phyloP scores from a whole-genome alignment of 2,797 vertebrate species.

The Sebastes nivosus region DNA sequence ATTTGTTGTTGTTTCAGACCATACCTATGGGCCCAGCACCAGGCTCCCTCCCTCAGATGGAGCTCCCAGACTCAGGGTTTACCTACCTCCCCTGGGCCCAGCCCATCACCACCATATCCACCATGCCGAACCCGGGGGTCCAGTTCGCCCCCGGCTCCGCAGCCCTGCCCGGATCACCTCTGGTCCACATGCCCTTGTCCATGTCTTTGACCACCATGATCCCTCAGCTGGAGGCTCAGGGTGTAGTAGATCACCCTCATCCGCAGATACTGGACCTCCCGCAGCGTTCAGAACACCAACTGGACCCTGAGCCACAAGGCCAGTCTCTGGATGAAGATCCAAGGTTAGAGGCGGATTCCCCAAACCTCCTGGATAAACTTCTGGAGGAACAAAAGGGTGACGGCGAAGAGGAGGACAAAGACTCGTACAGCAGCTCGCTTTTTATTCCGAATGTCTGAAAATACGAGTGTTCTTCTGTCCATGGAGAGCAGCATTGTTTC shows the following conservation, averaged over 20 bases:
- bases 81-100: conserved; percentile 93
- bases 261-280: conserved; percentile 83
- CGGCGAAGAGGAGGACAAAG: conserved; percentile 76
- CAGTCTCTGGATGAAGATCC: conserved; percentile 43
- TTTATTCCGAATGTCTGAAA: conserved; percentile 86
- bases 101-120: conserved; percentile 85
- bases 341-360: conserved; percentile 44
- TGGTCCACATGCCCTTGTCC: conserved; percentile 88
- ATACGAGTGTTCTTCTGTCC: neutral
- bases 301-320: conserved; percentile 33
- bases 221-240: conserved; percentile 82
- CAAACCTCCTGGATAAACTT: conserved; percentile 82
- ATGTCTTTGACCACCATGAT: conserved; percentile 82
- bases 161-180: conserved; percentile 80
- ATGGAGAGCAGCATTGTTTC: neutral
- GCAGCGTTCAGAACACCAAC: conserved; percentile 52
- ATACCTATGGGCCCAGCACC: conserved; percentile 72
- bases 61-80: conserved; percentile 86
- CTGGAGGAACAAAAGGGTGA: conserved; percentile 80
- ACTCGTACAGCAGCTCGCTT: conserved; percentile 84
- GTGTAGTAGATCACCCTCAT: conserved; percentile 78
- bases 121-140: conserved; percentile 75
- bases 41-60: conserved; percentile 84
- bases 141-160: conserved; percentile 80
- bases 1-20: conserved; percentile 76